phyloP scores from a whole-genome alignment of 2,113 vertebrate species.

The Catharus fuscescens region DNA sequence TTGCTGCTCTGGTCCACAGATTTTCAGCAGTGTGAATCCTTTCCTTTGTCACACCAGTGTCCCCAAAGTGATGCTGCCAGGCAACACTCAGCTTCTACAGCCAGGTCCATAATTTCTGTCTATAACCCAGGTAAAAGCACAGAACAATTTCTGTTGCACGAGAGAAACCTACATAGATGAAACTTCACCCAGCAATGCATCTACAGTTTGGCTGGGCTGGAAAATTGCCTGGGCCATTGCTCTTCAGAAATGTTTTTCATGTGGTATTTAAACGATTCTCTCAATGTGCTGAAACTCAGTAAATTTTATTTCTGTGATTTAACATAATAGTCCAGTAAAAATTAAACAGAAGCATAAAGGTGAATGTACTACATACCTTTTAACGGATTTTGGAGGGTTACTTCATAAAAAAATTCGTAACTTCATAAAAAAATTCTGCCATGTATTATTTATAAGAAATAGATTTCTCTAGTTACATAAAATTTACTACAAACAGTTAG shows the following conservation, averaged over 20 bases:
- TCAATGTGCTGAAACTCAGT: not conserved
- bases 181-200: not conserved
- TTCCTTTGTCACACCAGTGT: not conserved
- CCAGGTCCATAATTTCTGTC: not conserved
- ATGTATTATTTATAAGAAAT: not conserved
- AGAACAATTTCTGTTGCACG: not conserved
- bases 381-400: not conserved
- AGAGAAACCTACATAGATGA: not conserved
- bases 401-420: too few species aligned
- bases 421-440: not conserved
- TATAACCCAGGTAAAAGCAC: not conserved
- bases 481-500: not conserved
- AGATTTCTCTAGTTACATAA: not conserved
- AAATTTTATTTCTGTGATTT: not conserved
- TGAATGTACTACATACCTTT: not conserved
- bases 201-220: not conserved
- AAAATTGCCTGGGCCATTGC: not conserved
- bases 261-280: not conserved
- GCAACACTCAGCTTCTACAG: not conserved
- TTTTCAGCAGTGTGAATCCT: not conserved
- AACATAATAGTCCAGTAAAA: not conserved
- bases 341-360: not conserved
- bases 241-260: not conserved
- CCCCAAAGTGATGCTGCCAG: conserved; percentile 11
- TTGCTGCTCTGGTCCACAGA: not conserved